Percentiles rank a stretch among this genome's conserved stretches.
Evolutionary conservation across 1,140 invertebrate species (phyloP).

Genomic region (Magallana ariakensis): DNA sequence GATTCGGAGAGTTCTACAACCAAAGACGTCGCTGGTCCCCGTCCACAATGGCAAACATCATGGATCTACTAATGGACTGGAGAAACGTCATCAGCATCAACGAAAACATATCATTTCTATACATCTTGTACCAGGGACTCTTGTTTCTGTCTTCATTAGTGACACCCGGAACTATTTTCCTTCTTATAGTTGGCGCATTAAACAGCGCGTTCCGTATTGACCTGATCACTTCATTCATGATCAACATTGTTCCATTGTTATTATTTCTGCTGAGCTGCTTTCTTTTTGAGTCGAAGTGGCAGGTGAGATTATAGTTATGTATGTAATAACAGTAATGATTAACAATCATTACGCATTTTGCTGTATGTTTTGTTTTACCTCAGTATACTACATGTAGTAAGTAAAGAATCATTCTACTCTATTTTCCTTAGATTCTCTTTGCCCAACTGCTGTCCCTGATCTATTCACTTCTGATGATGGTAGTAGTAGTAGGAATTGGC

Average conservation of each 20-base stretch:
- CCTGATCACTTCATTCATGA: slow-evolving; percentile 79
- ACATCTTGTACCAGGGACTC: slow-evolving; percentile 74
- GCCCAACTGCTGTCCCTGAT: slow-evolving; percentile 72
- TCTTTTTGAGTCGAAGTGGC: slow-evolving; percentile 79
- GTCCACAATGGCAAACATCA: slow-evolving; percentile 86
- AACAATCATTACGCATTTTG: no score
- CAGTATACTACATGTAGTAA: no score
- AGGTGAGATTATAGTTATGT: slow-evolving; percentile 74
- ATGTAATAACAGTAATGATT: no score
- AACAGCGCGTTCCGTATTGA: slow-evolving; percentile 82
- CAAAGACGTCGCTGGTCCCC: slow-evolving; percentile 85
- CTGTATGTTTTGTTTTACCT: no score
- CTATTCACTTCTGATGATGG: slow-evolving; percentile 77
- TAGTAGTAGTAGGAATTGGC: slow-evolving; percentile 76
- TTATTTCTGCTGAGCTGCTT: slow-evolving; percentile 82
- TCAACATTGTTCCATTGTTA: slow-evolving; percentile 81
- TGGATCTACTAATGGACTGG: slow-evolving; percentile 81
- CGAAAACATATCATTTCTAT: slow-evolving; percentile 75
- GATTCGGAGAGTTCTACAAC: slow-evolving; percentile 85
- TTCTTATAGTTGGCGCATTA: slow-evolving; percentile 85
- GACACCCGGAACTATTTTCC: slow-evolving; percentile 85
- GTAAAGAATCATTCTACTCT: neutral
- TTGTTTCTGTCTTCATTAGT: slow-evolving; percentile 83
- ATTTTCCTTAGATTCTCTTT: slow-evolving; percentile 68
- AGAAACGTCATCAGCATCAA: slow-evolving; percentile 69